phyloP scores from a whole-genome alignment of 2,888 invertebrate species.

The Phyllotreta striolata region DNA sequence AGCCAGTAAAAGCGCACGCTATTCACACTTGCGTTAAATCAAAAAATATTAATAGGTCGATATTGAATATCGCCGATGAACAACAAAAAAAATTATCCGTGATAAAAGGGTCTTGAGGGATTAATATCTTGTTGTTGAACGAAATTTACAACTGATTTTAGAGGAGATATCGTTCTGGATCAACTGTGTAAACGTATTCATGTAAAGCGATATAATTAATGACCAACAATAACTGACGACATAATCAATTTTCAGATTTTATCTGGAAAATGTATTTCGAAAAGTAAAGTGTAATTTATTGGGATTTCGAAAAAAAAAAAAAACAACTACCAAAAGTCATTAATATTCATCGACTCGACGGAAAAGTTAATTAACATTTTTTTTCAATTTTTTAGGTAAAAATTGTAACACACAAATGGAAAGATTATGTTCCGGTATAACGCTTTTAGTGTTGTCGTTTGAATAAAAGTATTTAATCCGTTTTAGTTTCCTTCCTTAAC shows the following conservation, averaged over 20 bases:
- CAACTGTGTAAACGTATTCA: conserved; percentile 15
- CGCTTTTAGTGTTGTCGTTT: background rate
- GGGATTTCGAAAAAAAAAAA: conserved; percentile 18
- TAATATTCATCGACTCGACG: conserved; percentile 18
- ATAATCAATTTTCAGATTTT: conserved; percentile 32
- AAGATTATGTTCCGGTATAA: conserved; percentile 8
- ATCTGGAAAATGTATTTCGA: conserved; percentile 26
- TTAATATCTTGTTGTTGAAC: too few relatives aligned
- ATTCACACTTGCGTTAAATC: too few relatives aligned
- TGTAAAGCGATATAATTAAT: conserved; percentile 33
- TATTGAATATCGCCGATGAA: too few relatives aligned
- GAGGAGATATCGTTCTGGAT: background rate
- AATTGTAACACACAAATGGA: conserved; percentile 17
- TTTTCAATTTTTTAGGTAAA: conserved; percentile 13
- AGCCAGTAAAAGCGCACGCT: too few relatives aligned
- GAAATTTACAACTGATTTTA: background rate
- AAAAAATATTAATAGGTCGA: too few relatives aligned
- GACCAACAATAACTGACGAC: conserved; percentile 33
- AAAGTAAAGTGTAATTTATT: conserved; percentile 25
- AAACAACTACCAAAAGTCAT: conserved; percentile 19
- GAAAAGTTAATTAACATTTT: conserved; percentile 23
- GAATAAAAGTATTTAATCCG: background rate
- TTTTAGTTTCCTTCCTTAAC: too few relatives aligned
- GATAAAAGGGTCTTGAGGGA: too few relatives aligned
- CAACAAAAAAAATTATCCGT: too few relatives aligned